phyloP scores from a whole-genome alignment of 1,140 invertebrate genomes.

The Ostrea denselamellosa region DNA sequence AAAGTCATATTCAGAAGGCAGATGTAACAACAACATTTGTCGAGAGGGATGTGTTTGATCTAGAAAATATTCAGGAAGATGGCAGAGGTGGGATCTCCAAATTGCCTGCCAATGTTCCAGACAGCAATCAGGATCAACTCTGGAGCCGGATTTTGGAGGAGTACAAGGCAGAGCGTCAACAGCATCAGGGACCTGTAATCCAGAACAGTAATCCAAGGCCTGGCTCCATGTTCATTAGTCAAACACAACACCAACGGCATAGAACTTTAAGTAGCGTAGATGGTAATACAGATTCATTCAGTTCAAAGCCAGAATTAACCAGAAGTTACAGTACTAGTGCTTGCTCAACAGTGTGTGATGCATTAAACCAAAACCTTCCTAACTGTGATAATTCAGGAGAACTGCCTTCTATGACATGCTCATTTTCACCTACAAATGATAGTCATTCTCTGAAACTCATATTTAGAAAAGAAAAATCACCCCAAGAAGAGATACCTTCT shows the following conservation, averaged over 20 bases:
- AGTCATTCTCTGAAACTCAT: slow-evolving; percentile 15
- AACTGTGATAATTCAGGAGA: neutral
- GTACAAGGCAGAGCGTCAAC: neutral
- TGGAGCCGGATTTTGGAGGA: slow-evolving; percentile 27
- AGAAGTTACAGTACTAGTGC: slow-evolving; percentile 24
- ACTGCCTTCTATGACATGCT: neutral
- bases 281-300: neutral
- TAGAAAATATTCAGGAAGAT: neutral
- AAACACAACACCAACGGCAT: neutral
- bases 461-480: slow-evolving; percentile 21
- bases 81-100: neutral
- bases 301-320: neutral
- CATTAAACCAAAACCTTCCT: neutral
- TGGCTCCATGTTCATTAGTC: neutral
- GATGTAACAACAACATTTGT: neutral
- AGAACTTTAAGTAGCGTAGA: neutral
- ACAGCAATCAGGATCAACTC: neutral
- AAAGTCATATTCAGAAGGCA: neutral
- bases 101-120: neutral
- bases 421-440: neutral
- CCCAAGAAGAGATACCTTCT: neutral
- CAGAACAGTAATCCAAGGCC: neutral
- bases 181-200: neutral
- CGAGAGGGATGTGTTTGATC: neutral
- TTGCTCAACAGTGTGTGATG: neutral